Evolutionary conservation across 2,888 invertebrate genomes (phyloP).

Genomic region (Ochropleura leucogaster): DNA sequence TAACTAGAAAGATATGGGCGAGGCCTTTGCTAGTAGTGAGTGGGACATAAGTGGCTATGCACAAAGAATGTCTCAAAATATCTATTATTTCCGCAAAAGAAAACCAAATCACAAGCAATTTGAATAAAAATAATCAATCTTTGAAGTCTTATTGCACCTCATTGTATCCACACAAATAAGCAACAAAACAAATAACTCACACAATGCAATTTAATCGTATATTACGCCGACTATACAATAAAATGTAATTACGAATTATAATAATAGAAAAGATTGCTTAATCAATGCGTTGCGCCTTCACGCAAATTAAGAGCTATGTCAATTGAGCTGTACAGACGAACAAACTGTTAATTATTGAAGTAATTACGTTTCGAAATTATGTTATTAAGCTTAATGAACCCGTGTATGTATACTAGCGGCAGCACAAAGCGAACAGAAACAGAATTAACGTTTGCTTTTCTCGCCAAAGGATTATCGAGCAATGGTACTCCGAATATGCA

Average conservation of each 20-base stretch:
- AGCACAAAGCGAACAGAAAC: conserved; percentile 52
- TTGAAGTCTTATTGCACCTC: conserved; percentile 13
- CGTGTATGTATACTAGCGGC: conserved; percentile 42
- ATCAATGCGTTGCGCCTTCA: conserved; percentile 66
- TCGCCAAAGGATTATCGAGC: conserved; percentile 41
- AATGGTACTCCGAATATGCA: conserved; percentile 44
- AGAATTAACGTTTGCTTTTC: conserved; percentile 48
- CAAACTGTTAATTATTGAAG: conserved; percentile 65
- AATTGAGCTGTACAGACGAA: conserved; percentile 61
- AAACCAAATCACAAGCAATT: neutral
- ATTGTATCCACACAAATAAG: conserved; percentile 45
- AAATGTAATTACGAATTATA: conserved; percentile 64
- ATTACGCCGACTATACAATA: conserved; percentile 39
- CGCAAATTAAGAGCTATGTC: conserved; percentile 72
- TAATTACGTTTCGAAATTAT: conserved; percentile 83
- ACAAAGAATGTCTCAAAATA: too few relatives aligned
- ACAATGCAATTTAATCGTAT: conserved; percentile 44
- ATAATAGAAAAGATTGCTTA: conserved; percentile 69
- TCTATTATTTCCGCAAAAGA: neutral
- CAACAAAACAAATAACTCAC: conserved; percentile 30
- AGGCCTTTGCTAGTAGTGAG: too few relatives aligned
- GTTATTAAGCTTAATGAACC: conserved; percentile 80
- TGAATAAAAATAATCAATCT: conserved; percentile 4
- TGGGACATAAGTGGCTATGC: too few relatives aligned
- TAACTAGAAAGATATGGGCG: too few relatives aligned